Evolutionary conservation across 2,797 vertebrate genomes (phyloP).

Genomic region (Lacerta bilineata): DNA sequence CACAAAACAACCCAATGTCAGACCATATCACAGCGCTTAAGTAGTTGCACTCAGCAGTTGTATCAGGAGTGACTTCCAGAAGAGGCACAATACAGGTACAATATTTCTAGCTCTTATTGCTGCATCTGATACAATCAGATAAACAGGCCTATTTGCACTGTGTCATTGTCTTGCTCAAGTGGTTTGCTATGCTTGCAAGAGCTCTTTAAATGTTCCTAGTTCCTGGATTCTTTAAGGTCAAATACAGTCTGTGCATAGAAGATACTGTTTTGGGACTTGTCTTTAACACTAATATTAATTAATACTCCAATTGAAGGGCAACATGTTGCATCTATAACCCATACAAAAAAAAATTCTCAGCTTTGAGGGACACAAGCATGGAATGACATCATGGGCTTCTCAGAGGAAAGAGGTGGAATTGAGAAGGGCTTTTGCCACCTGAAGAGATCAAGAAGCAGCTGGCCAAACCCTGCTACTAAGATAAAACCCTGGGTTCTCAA

Average conservation of each 20-base stretch:
- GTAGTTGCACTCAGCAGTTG: background rate
- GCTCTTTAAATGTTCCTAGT: background rate
- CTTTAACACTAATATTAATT: background rate
- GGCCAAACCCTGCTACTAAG: background rate
- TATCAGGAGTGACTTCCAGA: constrained; percentile 17
- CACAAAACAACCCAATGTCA: constrained; percentile 5
- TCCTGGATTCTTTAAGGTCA: background rate
- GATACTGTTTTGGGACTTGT: background rate
- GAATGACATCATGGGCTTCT: constrained; percentile 4
- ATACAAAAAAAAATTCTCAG: background rate
- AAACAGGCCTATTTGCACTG: background rate
- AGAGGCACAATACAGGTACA: constrained; percentile 5
- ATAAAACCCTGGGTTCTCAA: background rate
- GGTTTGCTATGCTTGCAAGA: background rate
- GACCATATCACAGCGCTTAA: constrained; percentile 5
- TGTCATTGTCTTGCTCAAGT: constrained; percentile 15
- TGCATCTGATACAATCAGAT: background rate
- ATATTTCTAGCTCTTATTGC: constrained; percentile 27
- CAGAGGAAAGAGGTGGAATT: background rate
- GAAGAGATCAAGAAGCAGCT: background rate
- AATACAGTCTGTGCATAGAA: background rate
- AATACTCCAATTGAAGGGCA: background rate
- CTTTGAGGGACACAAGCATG: background rate
- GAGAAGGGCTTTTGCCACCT: background rate
- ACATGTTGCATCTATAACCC: background rate